phyloP scores from a whole-genome alignment of 2,888 invertebrate genomes.

The Spisula solida region DNA sequence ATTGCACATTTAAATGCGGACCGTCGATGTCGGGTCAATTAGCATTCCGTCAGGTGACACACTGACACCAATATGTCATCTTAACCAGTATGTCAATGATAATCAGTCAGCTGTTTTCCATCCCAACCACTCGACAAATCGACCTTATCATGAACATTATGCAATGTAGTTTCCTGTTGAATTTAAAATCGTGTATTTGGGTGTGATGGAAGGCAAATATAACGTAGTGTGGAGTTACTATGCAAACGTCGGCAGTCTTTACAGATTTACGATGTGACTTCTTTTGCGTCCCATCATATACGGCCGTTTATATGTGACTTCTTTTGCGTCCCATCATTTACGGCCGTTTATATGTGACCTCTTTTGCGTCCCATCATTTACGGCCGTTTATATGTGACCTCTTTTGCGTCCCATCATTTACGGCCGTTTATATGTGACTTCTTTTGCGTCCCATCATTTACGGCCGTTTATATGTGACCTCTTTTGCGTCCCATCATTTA shows the following conservation, averaged over 20 bases:
- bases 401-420: too few species aligned
- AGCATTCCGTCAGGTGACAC: conserved; percentile 29
- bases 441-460: too few species aligned
- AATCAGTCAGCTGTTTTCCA: conserved; percentile 22
- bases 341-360: too few species aligned
- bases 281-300: background rate
- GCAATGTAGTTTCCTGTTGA: conserved; percentile 8
- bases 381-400: too few species aligned
- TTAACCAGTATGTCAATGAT: conserved; percentile 22
- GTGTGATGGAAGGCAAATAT: background rate
- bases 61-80: conserved; percentile 40
- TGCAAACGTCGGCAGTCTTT: too few species aligned
- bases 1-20: background rate
- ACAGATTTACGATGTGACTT: background rate
- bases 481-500: too few species aligned
- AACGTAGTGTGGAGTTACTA: background rate
- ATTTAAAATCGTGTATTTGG: background rate
- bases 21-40: conserved; percentile 20
- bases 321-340: too few species aligned
- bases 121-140: conserved; percentile 15
- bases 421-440: too few species aligned
- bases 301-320: too few species aligned
- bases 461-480: too few species aligned
- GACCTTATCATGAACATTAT: background rate
- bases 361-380: too few species aligned